A percentile compares a stretch with the other conserved stretches of the same genome.
Conservation (phyloP, 2,888 invertebrate species). For the Tuberolachnus salignus region DNA sequence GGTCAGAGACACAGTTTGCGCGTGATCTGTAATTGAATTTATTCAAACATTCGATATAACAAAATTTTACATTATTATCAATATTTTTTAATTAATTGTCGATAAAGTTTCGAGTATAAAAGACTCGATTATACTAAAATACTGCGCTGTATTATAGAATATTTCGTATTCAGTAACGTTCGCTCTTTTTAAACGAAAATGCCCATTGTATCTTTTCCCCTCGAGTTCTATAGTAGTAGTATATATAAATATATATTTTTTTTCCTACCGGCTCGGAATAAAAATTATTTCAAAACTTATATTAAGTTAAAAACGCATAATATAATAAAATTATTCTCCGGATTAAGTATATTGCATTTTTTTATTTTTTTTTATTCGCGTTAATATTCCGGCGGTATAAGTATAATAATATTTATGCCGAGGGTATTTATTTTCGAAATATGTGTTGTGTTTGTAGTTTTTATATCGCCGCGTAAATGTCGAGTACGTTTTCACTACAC, state of each 20-base stretch:
- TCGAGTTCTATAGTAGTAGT: slow-evolving; percentile 22
- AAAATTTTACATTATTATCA: background rate
- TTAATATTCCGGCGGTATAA: too few relatives aligned
- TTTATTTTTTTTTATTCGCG: too few relatives aligned
- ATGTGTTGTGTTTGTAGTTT: too few relatives aligned
- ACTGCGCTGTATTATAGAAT: too few relatives aligned
- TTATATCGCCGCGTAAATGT: too few relatives aligned
- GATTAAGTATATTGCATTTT: slow-evolving; percentile 17
- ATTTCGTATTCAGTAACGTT: slow-evolving; percentile 1
- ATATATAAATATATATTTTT: slow-evolving; percentile 8
- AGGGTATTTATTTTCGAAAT: too few relatives aligned
- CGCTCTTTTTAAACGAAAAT: slow-evolving; percentile 10
- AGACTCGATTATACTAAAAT: too few relatives aligned
- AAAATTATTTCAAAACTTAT: background rate
- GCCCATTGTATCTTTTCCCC: slow-evolving; percentile 10
- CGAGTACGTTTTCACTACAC: too few relatives aligned
- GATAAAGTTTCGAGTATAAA: background rate
- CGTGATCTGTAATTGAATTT: too few relatives aligned
- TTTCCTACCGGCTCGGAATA: slow-evolving; percentile 22
- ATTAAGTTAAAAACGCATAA: too few relatives aligned
- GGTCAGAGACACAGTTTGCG: too few relatives aligned
- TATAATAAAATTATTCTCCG: background rate
- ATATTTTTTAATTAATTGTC: slow-evolving; percentile 3
- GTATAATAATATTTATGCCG: too few relatives aligned
- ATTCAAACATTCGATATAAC: background rate